Evolutionary conservation across 2,113 vertebrate species (phyloP).

Genomic region (Galbula dea): DNA sequence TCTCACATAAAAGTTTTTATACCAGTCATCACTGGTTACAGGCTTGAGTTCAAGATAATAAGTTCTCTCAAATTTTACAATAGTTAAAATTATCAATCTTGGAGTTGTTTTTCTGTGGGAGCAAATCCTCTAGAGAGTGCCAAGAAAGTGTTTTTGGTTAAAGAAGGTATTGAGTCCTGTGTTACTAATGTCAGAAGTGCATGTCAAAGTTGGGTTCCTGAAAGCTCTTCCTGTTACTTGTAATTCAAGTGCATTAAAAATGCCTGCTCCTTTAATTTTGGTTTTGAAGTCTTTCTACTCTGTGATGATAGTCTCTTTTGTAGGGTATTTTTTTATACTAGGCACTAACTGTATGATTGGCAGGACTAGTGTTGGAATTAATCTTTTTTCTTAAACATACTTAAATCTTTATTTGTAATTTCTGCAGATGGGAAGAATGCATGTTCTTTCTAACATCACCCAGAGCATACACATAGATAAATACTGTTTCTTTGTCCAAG

Average conservation of each 20-base stretch:
- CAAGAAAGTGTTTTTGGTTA: slow-evolving; percentile 33
- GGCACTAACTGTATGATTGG: not conserved
- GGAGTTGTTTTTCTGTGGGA: not conserved
- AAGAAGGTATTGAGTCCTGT: not conserved
- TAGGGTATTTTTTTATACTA: not conserved
- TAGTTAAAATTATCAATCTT: not conserved
- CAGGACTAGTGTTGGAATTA: not conserved
- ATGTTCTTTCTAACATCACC: not conserved
- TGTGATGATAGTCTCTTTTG: not conserved
- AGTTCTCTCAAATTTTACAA: not conserved
- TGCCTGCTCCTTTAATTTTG: not conserved
- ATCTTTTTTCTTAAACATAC: not conserved
- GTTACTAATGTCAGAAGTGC: not conserved
- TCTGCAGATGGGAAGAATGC: not conserved
- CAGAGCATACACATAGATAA: not conserved
- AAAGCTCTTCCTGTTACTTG: not conserved
- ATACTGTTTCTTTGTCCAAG: not conserved
- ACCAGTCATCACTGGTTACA: not conserved
- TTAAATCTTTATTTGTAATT: not conserved
- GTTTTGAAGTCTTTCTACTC: not conserved
- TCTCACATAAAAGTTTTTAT: not conserved
- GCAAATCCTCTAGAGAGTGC: slow-evolving; percentile 59
- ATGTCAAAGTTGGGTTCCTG: not conserved
- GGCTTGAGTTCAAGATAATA: not conserved
- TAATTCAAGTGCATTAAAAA: not conserved